Conservation (phyloP, 2,797 vertebrate genomes). For the Gallinago nigripennis region DNA sequence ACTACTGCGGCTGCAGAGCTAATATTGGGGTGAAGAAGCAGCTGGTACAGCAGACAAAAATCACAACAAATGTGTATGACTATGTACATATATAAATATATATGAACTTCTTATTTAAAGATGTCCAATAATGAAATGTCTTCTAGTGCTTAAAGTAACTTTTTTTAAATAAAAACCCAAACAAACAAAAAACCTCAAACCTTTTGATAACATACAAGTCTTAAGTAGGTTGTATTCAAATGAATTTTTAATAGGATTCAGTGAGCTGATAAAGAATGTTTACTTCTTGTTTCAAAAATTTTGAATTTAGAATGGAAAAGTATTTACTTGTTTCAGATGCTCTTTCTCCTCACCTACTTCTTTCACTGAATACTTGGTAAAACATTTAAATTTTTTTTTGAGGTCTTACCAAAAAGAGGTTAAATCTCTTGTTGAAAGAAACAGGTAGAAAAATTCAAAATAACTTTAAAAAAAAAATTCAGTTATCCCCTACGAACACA, state of each 20-base stretch:
- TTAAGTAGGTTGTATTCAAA: not conserved
- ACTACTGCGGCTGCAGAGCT: not conserved
- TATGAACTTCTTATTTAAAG: not conserved
- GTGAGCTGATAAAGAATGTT: not conserved
- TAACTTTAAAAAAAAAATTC: not conserved
- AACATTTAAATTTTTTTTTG: not conserved
- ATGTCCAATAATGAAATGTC: not conserved
- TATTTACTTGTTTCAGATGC: not conserved
- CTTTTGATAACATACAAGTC: not conserved
- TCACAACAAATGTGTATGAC: rapidly evolving
- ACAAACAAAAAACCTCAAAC: not conserved
- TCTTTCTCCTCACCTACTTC: not conserved
- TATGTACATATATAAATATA: not conserved
- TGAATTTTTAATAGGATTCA: not conserved
- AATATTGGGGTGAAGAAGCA: not conserved
- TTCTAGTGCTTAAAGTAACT: not conserved
- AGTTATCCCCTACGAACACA: not conserved
- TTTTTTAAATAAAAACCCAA: not conserved
- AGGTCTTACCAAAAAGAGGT: not conserved
- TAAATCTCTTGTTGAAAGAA: not conserved
- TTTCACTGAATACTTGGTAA: not conserved
- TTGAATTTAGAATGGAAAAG: not conserved
- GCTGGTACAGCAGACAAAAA: not conserved
- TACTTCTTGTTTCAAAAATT: not conserved
- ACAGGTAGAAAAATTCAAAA: not conserved